Evolutionary conservation across 1,140 invertebrate genomes (phyloP), one percentile per base, ranked within the genome.

Genomic region (Drosophila pseudoobscura): DNA sequence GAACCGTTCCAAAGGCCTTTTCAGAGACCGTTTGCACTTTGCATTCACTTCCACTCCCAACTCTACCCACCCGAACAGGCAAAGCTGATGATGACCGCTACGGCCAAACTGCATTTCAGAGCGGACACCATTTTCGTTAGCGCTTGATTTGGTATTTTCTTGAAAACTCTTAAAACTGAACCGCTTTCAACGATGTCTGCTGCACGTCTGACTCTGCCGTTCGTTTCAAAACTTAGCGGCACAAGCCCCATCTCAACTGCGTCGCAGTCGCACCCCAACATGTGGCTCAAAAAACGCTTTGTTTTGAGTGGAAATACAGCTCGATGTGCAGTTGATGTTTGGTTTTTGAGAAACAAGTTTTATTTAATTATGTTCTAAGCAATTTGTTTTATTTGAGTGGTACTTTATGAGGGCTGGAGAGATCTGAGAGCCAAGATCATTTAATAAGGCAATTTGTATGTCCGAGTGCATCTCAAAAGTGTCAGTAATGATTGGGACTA

Each of bases 21-120:
- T 39, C n/a, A 17, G 50, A 41, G 47, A 63, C 51, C 24, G 43
- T 24, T 49, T 49, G 8, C 5, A 49, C 20, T 20, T 5, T 22
- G 6, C 22, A 46, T 9, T 31, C 31, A 2, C 29, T 8, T 7
- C 39, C 62, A 46, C 26, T 47, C 20, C 13, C 17, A 59, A 61
- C 50, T 35, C 50, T 61, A 80, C 73, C 61, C 77, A 91, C 89
- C 89, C 66, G 89, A 88, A 60, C 69, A 73, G 31, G 79, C 85
- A 44, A 91, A 45, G 55, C 82, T 77, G 66, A 90, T 73, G 53
- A 91, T 66, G 61, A 89, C 54, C 63, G 89, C 89, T 70, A 91
- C 45, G 75, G 82, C 82, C 80, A 91, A 88, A 74, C 75, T 71
- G 70, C 65, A 84, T 77, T 91, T 91, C 43, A 84, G 53, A 73